Base-by-base conservation (phyloP, 1,140 invertebrate species). In the Pseudomyrmex concolor region DNA sequence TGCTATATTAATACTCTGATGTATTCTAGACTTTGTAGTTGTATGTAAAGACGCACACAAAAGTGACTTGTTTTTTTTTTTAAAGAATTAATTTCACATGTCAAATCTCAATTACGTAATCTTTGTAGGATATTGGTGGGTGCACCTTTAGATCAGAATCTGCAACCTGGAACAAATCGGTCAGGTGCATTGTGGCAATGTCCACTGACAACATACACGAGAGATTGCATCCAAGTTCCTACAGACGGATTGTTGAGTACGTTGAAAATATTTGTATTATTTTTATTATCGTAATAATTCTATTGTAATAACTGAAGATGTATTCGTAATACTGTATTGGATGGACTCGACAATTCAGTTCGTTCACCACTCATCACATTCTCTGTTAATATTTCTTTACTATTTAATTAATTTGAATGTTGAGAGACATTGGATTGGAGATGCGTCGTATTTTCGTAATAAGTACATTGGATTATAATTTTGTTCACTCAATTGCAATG, bases 161-260 rank as follows among this genome's bases (percentile, higher is more conserved):
- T 95, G 68, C 97, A 99, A 93, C 97, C 97, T 2, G 95, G 95
- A 48, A 98, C 98, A 10, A 97, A 96, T 76, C 95, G 94, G 84
- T 98, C 98, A 0, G 98, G 98, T 34, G 98, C 98, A 0, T 94
- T 99, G 10, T 99, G 96, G 95, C 96, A 96, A 93, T 99, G 98
- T 94, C 96, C 97, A 1, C 93, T 99, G 12, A 96, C 96, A 7
- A 95, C 96, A 5, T 89, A 92, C 0, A 90, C 93, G 43, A 87
- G 94, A 50, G 97, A 98, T 93, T 99, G 98, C 92, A 93, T 93
- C 59, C 97, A 98, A 95, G 96, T 98, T 73, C 95, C 97, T 81
- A 98, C 98, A 4, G 98, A 98, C 94, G 98, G 98, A 60, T 95
- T 96, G 94, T 93, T 95, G 94, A 95, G 97, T 98, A 96, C 59